Conservation (phyloP, 2,888 invertebrate genomes). For the Lasioglossum pauxillum region DNA sequence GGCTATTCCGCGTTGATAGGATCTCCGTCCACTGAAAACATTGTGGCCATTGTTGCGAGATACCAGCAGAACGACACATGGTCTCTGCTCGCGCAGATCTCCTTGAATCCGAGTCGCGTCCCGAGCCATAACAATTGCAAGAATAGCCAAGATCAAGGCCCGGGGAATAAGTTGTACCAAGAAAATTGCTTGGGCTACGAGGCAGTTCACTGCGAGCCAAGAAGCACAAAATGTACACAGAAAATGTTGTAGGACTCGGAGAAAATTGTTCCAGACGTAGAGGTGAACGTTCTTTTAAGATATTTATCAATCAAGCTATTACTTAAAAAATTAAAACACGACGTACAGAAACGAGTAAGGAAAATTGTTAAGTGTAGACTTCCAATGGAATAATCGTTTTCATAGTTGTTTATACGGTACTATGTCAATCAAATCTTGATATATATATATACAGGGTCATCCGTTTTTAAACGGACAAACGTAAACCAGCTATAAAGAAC, state of each 20-base stretch:
- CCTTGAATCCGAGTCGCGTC: background rate
- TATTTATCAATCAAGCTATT: background rate
- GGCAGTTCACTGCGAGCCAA: background rate
- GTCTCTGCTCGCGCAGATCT: conserved; percentile 1
- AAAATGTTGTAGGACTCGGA: background rate
- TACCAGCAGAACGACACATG: conserved; percentile 5
- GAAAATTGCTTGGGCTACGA: background rate
- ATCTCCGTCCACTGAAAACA: conserved; percentile 45
- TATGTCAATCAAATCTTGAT: no score
- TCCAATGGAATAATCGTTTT: no score
- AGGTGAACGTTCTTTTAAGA: background rate
- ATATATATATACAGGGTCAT: no score
- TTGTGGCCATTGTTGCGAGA: conserved; percentile 39
- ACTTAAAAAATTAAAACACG: background rate
- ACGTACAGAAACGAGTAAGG: no score
- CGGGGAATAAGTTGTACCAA: background rate
- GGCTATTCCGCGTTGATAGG: conserved; percentile 54
- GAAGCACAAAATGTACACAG: background rate
- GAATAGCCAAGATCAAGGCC: conserved; percentile 16
- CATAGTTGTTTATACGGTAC: no score
- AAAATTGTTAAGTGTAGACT: background rate
- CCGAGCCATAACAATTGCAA: conserved; percentile 12
- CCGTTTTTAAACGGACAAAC: no score
- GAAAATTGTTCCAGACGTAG: background rate
- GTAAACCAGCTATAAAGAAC: no score